phyloP scores from a whole-genome alignment of 1,140 invertebrate genomes.

The Brachionus paranguensis region DNA sequence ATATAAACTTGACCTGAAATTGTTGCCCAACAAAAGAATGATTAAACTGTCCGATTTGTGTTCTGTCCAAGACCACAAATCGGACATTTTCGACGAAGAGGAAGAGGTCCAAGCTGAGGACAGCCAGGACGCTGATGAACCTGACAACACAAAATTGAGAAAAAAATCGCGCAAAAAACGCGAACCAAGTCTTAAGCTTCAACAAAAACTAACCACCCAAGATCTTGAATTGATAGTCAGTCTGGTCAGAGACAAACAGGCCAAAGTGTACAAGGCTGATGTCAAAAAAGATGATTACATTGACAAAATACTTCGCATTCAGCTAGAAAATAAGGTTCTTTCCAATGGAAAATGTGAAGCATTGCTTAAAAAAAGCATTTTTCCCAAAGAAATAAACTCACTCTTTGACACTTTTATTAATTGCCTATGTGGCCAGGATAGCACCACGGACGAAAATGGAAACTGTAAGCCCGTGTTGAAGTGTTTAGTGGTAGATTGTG shows the following conservation, averaged over 20 bases:
- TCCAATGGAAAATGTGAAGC: constrained; percentile 34
- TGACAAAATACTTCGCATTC: constrained; percentile 27
- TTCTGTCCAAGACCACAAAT: background rate
- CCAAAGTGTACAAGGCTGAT: constrained; percentile 24
- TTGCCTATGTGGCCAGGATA: constrained; percentile 7
- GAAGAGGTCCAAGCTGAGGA: background rate
- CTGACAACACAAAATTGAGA: background rate
- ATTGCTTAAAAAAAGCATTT: constrained; percentile 39
- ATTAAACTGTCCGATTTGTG: constrained; percentile 19
- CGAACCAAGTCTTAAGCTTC: constrained; percentile 26
- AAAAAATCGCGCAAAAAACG: constrained; percentile 36
- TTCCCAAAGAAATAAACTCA: constrained; percentile 17
- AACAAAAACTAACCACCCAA: constrained; percentile 23
- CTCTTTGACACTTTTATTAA: constrained; percentile 39
- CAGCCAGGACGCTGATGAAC: background rate
- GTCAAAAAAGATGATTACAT: constrained; percentile 31
- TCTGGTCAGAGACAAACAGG: constrained; percentile 2
- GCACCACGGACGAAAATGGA: background rate
- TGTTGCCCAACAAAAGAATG: constrained; percentile 39
- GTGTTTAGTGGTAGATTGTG: constrained; percentile 36
- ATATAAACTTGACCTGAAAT: constrained; percentile 26
- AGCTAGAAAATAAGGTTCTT: background rate
- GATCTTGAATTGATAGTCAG: constrained; percentile 33
- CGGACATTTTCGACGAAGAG: background rate
- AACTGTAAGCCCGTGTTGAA: constrained; percentile 15